A percentile compares a stretch with the other conserved stretches of the same genome.
phyloP scores from a whole-genome alignment of 2,888 invertebrate genomes.

The Spisula subtruncata region DNA sequence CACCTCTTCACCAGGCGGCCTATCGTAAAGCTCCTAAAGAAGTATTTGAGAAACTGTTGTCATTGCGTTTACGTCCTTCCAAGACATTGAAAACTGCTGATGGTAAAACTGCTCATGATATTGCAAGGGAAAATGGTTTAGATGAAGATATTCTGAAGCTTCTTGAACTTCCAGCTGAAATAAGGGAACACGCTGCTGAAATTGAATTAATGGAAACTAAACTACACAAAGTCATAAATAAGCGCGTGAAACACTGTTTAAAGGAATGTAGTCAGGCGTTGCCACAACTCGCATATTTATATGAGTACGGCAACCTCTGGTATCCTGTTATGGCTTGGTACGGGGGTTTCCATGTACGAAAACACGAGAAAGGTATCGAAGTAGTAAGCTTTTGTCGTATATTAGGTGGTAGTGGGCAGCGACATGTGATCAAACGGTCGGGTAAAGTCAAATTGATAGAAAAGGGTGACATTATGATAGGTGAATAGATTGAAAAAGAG shows the following conservation, averaged over 20 bases:
- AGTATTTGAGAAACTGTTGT: slow-evolving; percentile 55
- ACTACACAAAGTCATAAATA: slow-evolving; percentile 51
- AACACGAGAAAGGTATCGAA: slow-evolving; percentile 45
- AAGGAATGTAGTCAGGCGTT: slow-evolving; percentile 52
- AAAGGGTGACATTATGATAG: too few relatives aligned
- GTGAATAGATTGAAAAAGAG: too few relatives aligned
- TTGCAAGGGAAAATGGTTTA: too few relatives aligned
- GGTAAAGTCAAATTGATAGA: slow-evolving; percentile 58
- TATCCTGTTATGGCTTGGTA: slow-evolving; percentile 55
- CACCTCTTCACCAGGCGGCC: too few relatives aligned
- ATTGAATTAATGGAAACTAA: slow-evolving; percentile 59
- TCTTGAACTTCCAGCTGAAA: slow-evolving; percentile 53
- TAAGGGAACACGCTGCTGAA: slow-evolving; percentile 37
- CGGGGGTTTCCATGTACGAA: slow-evolving; percentile 44
- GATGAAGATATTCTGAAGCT: too few relatives aligned
- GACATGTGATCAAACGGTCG: slow-evolving; percentile 61
- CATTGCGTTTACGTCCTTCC: too few relatives aligned
- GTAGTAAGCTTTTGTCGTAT: slow-evolving; percentile 48
- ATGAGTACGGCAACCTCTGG: slow-evolving; percentile 52
- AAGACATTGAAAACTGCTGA: too few relatives aligned
- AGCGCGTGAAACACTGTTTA: slow-evolving; percentile 46
- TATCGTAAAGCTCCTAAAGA: slow-evolving; percentile 52
- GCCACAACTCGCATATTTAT: slow-evolving; percentile 60
- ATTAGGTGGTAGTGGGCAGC: slow-evolving; percentile 65
- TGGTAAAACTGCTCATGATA: too few relatives aligned